Evolutionary conservation across 2,888 invertebrate genomes (phyloP), one percentile per base, ranked within the genome.

Genomic region (Ryuthela nishihirai): DNA sequence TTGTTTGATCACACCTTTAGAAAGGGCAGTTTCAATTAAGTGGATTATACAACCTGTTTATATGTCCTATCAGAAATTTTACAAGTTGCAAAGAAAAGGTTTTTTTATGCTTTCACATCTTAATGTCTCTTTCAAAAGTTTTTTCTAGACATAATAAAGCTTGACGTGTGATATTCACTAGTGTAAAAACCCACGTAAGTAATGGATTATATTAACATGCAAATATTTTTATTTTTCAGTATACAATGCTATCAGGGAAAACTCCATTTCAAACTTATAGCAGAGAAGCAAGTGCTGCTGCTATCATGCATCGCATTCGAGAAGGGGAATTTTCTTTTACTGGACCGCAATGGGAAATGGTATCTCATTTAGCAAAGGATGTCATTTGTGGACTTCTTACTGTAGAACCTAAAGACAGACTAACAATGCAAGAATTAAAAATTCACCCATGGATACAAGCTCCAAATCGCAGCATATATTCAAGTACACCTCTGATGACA

Each of bases 231-330:
- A 15, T 40, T 64, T 72, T 78, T 35, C 74, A 82, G 82, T 88
- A 87, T 73, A 85, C 85, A 52, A 84, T 89, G 84, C 75, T 95
- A 41, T 85, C 88, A 61, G 95, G 95, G 0, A 83, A 84, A 25
- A 62, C 90, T 0, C 94, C 95, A 1, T 95, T 93, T 78, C 85
- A 85, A 67, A 73, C 74, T 2, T 74, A 81, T 4, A 83, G 83
- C 1, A 79, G 82, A 36, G 84, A 85, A 63, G 85, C 87, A 68
- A 85, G 83, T n/a, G 83, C 87, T 18, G 81, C 81, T 0, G 73
- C 73, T 20, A 85, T 89, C 55, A 89, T 91, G 81, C 82, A 85
- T 58, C 77, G 88, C 58, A 91, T 93, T 53, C 82, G 85, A 67
- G 79, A 80, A 3, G 92, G 91, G 3, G 82, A 85, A 64, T 88